These are phyloP conservation scores for Lasioglossum leucozonium DNA, from an alignment of 2,888 invertebrate genomes.

Conservation along the genomic window DNA sequence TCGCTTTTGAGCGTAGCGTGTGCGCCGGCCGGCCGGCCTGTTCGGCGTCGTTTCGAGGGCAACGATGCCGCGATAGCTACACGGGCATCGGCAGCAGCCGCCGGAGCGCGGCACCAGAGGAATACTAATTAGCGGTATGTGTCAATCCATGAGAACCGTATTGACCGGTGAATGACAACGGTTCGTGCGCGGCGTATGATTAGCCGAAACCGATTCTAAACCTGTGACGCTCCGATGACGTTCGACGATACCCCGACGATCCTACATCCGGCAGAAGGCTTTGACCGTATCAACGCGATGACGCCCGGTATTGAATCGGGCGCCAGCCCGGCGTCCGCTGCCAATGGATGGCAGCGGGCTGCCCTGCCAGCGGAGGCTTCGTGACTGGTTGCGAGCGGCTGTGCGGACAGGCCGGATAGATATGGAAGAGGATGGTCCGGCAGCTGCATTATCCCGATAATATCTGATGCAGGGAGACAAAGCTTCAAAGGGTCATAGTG, in stretches of 20 bases:
- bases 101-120: neutral
- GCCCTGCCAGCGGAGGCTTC: neutral
- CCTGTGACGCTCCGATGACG: slow-evolving; percentile 48
- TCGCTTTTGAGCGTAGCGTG: neutral
- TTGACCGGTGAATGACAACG: slow-evolving; percentile 38
- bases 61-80: slow-evolving; percentile 17
- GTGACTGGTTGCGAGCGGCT: slow-evolving; percentile 8
- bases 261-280: slow-evolving; percentile 44
- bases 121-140: slow-evolving; percentile 53
- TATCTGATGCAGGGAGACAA: slow-evolving; percentile 72
- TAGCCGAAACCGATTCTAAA: slow-evolving; percentile 57
- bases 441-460: slow-evolving; percentile 66
- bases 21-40: neutral
- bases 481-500: slow-evolving; percentile 60
- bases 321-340: slow-evolving; percentile 36
- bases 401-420: slow-evolving; percentile 34
- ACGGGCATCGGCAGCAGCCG: neutral
- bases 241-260: slow-evolving; percentile 31
- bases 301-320: slow-evolving; percentile 52
- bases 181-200: slow-evolving; percentile 28
- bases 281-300: slow-evolving; percentile 59
- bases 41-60: slow-evolving; percentile 6
- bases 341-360: slow-evolving; percentile 3
- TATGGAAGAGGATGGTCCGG: slow-evolving; percentile 55
- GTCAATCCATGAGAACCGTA: slow-evolving; percentile 44